phyloP scores from a whole-genome alignment of 2,888 invertebrate species.

The Dyspetes luteomarginatus region DNA sequence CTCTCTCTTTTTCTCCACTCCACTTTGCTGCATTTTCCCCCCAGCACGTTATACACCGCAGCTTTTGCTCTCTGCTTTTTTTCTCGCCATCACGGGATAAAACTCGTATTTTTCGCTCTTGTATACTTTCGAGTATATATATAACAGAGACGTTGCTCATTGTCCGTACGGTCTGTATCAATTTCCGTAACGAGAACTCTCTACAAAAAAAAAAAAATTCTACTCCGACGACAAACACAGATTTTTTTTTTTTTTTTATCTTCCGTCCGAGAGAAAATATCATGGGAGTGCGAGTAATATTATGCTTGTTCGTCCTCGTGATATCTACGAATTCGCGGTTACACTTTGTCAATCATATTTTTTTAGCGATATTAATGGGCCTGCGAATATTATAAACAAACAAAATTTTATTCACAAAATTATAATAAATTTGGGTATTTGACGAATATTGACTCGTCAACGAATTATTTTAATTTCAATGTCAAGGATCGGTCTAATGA shows the following conservation, averaged over 20 bases:
- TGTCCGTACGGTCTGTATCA: slow-evolving; percentile 66
- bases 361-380: background rate
- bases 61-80: slow-evolving; percentile 50
- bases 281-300: slow-evolving; percentile 41
- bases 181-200: slow-evolving; percentile 77
- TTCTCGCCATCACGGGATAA: slow-evolving; percentile 36
- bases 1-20: slow-evolving; percentile 51
- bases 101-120: slow-evolving; percentile 44
- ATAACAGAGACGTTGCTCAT: slow-evolving; percentile 56
- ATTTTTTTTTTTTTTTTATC: slow-evolving; percentile 17
- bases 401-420: no score
- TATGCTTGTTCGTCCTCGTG: slow-evolving; percentile 11
- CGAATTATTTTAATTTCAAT: no score
- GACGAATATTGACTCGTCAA: no score
- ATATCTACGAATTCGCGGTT: background rate
- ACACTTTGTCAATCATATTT: slow-evolving; percentile 24
- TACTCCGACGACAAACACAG: slow-evolving; percentile 1
- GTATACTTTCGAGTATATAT: slow-evolving; percentile 21
- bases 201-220: background rate
- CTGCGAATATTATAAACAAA: no score
- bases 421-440: no score
- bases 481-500: no score
- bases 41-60: slow-evolving; percentile 20
- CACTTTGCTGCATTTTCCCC: slow-evolving; percentile 44
- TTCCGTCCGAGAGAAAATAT: slow-evolving; percentile 55